Evolutionary conservation across 92 coral and sea anemone genomes (phyloP).

Genomic region (Porites lobata): DNA sequence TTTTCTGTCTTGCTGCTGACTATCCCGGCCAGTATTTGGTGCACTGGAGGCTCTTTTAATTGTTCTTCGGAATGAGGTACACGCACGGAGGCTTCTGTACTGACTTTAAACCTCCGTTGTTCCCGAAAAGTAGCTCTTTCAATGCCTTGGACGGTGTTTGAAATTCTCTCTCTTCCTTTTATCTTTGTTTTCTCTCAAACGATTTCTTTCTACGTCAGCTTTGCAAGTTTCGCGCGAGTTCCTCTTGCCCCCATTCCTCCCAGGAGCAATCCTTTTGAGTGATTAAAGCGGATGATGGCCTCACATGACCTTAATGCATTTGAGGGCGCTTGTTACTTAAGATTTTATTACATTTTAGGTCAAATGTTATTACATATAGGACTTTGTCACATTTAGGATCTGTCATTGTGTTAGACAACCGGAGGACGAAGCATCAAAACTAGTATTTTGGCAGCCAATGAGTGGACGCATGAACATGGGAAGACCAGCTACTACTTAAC

Average conservation of each 20-base stretch:
- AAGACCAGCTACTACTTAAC: no score
- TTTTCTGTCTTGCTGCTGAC: conserved; percentile 31
- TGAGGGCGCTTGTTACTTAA: no score
- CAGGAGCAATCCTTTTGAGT: conserved; percentile 59
- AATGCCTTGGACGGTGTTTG: conserved; percentile 10
- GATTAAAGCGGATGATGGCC: no score
- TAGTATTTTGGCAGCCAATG: no score
- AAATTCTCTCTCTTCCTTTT: background rate
- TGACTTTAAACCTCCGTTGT: conserved; percentile 21
- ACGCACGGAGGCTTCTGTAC: conserved; percentile 29
- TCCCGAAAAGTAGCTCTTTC: conserved; percentile 22
- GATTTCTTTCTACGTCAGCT: conserved; percentile 49
- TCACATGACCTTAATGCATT: no score
- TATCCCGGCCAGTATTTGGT: conserved; percentile 41
- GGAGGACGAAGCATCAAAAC: no score
- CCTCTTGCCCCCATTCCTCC: conserved; percentile 58
- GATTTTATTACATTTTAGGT: no score
- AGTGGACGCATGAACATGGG: no score
- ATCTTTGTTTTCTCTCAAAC: background rate
- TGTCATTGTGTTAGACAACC: no score
- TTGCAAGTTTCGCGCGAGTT: no score
- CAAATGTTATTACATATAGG: no score
- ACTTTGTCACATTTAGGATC: no score
- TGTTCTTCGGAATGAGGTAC: conserved; percentile 3
- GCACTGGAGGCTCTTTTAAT: conserved; percentile 12